Base-by-base conservation (phyloP, 2,888 invertebrate species). In the Ligdia adustata region DNA sequence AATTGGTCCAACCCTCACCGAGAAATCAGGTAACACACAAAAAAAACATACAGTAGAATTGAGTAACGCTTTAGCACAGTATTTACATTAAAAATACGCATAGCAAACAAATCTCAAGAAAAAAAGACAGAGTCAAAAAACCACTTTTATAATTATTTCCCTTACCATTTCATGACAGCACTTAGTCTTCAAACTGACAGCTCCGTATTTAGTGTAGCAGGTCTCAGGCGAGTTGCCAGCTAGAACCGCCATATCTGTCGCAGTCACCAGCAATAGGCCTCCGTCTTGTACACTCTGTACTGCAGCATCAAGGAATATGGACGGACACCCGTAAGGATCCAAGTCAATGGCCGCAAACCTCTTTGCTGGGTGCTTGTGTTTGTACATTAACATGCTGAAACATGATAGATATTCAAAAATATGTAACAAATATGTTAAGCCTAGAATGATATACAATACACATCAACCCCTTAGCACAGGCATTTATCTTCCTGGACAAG, bases 261-360 rank as follows among this genome's bases (percentile, higher is more conserved):
- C 99, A 0, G 99, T 99, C 0, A 99, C 94, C 62, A 99, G 92
- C 16, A 99, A 82, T 14, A 99, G 74, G 0, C 99, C 99, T 7
- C 96, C 95, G 58, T 96, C 94, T 33, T 91, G 91, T 0, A 97
- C 86, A 48, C 94, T 93, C 75, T 97, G 96, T 0, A 99, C 94
- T 0, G 98, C 97, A 0, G 95, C 92, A 72, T 98, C 98, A 0
- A 99, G 90, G 83, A 99, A 99, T 26, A 93, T 93, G 1, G 97
- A 94, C 0, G 99, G 98, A 65, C 97, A 97, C 1, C 99, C 99
- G 61, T 99, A 99, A 0, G 99, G 99, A 86, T 99, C 99, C 45
- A 99, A 83, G 80, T 99, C 99, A 38, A 99, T 94, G 0, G 94
- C 97, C 68, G 98, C 93, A 77, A 98, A 99, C 24, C 94, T 92